These are phyloP conservation scores for Chymomyza fuscimana DNA, from an alignment of 2,888 invertebrate genomes.

Conservation along the genomic window DNA sequence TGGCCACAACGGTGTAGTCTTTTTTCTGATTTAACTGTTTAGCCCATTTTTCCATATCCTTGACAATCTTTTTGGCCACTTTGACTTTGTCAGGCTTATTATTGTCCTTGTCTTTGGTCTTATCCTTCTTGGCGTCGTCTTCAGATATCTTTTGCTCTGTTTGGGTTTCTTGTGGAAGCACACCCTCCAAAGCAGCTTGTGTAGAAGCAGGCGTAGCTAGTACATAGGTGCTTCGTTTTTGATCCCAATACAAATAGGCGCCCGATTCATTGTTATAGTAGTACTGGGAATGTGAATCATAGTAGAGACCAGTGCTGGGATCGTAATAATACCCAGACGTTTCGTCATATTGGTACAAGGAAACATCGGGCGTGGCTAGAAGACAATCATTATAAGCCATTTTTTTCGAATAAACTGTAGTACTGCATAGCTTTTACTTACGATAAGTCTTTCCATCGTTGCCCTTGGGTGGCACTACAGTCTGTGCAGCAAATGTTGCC, in stretches of 20 bases:
- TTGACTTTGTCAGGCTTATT: slow-evolving; percentile 94
- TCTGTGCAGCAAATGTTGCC: slow-evolving; percentile 75
- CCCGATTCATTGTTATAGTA: slow-evolving; percentile 95
- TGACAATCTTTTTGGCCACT: slow-evolving; percentile 98
- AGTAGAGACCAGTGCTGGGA: slow-evolving; percentile 94
- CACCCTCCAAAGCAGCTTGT: slow-evolving; percentile 73
- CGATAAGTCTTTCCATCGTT: slow-evolving; percentile 78
- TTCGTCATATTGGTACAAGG: slow-evolving; percentile 95
- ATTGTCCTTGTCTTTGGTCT: slow-evolving; percentile 84
- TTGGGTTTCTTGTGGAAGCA: slow-evolving; percentile 50
- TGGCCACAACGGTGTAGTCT: slow-evolving; percentile 81
- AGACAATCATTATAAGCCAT: not conserved
- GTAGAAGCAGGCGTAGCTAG: slow-evolving; percentile 74
- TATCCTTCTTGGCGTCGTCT: slow-evolving; percentile 78
- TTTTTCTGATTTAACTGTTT: slow-evolving; percentile 98
- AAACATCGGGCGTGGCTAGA: slow-evolving; percentile 89
- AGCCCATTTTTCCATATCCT: slow-evolving; percentile 94
- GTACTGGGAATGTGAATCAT: slow-evolving; percentile 96
- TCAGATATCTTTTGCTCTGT: slow-evolving; percentile 37
- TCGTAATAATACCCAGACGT: slow-evolving; percentile 98
- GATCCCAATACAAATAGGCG: slow-evolving; percentile 98
- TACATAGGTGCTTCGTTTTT: slow-evolving; percentile 83
- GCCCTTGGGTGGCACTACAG: slow-evolving; percentile 70
- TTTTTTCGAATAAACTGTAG: too few species aligned
- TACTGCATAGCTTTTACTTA: slow-evolving; percentile 49